Evolutionary conservation across 2,113 vertebrate species (phyloP), one percentile per base, ranked within the genome.

Genomic region (Psettodes erumei): DNA sequence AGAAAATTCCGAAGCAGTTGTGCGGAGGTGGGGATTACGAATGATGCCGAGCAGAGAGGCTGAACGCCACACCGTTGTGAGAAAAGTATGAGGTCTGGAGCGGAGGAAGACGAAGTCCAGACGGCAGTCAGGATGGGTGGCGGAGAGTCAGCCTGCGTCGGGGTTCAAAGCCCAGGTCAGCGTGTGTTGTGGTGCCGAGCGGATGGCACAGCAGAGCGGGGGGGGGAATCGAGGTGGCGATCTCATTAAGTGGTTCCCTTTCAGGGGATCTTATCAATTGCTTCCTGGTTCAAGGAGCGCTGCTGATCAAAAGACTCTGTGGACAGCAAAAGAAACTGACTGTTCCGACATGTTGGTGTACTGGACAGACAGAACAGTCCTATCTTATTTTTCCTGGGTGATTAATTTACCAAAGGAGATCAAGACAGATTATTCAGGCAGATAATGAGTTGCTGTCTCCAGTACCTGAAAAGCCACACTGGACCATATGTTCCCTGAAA

Each of bases 11-110:
- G 79, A 64, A 72, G 86, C 62, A 56, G 47, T 56, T 76, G 74
- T 61, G n/a, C n/a, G 73, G 81, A 85, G 88, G 75, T 78, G 71
- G 91, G 82, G 88, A 88, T 88, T 77, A 84, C 55, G 59, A 55
- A n/a, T 68, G 78, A 89, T 77, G 85, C 45, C 6, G 54, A 81
- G 48, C 69, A 66, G 81, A 70, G 68, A 60, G 60, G 56, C 64
- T 74, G 75, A 54, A 58, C 5, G 21, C 27, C 45, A 54, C 63
- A 48, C 35, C 50, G 64, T 19, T 78, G n/a, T 54, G 68, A 59
- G 58, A 64, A 75, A 67, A 48, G 68, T 45, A 42, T 27, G 60
- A 56, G 51, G 75, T 87, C 73, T 73, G 81, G 32, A 72, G 40
- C 45, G 79, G 78, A 83, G 78, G 59, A 43, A 75, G 87, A 86